phyloP scores from a whole-genome alignment of 2,113 vertebrate genomes.

The Pituophis catenifer region DNA sequence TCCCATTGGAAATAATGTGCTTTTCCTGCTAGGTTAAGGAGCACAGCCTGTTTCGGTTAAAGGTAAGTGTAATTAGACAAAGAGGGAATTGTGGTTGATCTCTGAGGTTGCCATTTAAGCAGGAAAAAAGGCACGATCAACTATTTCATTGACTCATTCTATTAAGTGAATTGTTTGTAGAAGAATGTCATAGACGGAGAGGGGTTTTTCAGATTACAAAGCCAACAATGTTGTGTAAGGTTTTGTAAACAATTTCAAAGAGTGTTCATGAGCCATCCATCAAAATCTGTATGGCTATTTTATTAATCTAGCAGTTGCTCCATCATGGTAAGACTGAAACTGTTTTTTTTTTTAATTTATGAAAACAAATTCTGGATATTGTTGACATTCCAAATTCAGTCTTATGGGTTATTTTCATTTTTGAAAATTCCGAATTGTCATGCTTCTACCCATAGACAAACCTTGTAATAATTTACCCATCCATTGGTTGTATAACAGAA shows the following conservation, averaged over 20 bases:
- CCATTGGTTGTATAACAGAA: neutral
- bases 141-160: conserved; percentile 25
- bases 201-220: conserved; percentile 9
- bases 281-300: conserved; percentile 25
- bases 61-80: conserved; percentile 27
- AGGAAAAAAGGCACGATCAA: conserved; percentile 33
- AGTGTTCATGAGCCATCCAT: conserved; percentile 30
- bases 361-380: neutral
- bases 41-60: neutral
- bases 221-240: conserved; percentile 29
- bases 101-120: conserved; percentile 29
- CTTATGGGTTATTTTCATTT: neutral
- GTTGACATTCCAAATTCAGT: neutral
- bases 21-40: neutral
- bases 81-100: conserved; percentile 34
- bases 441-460: no score
- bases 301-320: neutral
- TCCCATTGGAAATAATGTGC: neutral
- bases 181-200: conserved; percentile 30
- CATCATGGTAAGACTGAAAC: neutral
- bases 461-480: neutral
- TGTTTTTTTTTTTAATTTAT: neutral
- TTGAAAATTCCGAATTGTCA: no score
- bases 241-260: conserved; percentile 52
- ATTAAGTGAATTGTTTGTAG: conserved; percentile 29